Conservation (phyloP, 2,888 invertebrate genomes). For the Catocala sponsa region DNA sequence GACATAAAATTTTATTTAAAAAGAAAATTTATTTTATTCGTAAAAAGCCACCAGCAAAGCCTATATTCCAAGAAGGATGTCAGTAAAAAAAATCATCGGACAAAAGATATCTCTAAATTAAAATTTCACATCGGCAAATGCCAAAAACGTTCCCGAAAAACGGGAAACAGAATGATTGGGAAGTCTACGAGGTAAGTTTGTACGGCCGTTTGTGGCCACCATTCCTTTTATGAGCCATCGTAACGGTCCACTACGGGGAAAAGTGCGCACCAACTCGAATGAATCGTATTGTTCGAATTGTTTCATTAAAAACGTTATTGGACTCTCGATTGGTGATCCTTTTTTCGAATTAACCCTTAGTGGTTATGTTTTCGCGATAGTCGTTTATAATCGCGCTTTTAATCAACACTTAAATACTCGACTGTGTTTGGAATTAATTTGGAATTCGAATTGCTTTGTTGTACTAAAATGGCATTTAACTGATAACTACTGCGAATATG, state of each 20-base stretch:
- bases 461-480: no score
- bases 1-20: no score
- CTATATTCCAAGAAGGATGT: neutral
- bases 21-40: no score
- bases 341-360: conserved; percentile 25
- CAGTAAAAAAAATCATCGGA: neutral
- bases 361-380: conserved; percentile 23
- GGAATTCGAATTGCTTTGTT: no score
- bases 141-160: neutral
- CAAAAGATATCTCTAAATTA: no score
- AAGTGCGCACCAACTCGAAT: conserved; percentile 57
- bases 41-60: no score
- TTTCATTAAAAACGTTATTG: conserved; percentile 68
- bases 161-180: conserved; percentile 58
- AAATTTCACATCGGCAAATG: neutral
- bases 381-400: neutral
- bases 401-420: no score
- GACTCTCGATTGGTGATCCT: conserved; percentile 35
- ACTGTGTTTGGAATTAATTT: no score
- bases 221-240: conserved; percentile 73
- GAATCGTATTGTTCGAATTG: conserved; percentile 66
- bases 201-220: conserved; percentile 64
- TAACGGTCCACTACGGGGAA: conserved; percentile 69
- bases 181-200: conserved; percentile 69
- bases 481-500: no score